Evolutionary conservation across 2,888 invertebrate genomes (phyloP), one percentile per base, ranked within the genome.

Genomic region (Parnassius apollo): DNA sequence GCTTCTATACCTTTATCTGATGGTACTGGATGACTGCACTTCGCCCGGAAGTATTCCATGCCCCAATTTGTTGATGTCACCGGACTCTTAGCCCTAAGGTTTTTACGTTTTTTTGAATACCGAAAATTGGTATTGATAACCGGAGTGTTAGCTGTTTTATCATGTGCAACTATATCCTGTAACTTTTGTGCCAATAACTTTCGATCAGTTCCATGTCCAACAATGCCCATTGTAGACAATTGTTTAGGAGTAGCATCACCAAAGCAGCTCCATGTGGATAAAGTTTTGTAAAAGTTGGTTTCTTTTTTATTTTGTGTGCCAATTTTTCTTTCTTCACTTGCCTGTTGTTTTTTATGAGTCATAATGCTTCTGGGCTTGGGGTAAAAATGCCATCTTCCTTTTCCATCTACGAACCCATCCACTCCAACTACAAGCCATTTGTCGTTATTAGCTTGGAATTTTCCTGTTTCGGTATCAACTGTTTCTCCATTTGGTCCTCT

Each of bases 171-270:
- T 76, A 90, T 75, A 12, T 80, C 73, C 61, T 82, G 71, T 48
- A 90, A 71, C 60, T 79, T 80, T 10, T 76, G 66, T 42, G 80
- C 60, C 48, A 91, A 72, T 60, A 86, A 60, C 66, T 80, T 87
- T 68, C 80, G 86, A 65, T 91, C 90, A 2, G 81, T 78, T 1
- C 91, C 90, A 57, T 91, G 91, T 11, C 91, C 89, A 10, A 83
- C 67, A n/a, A 91, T 88, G 11, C 91, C 91, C 76, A 87, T 78
- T 71, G 79, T 80, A 9, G 88, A 85, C 44, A 91, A 71, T 11
- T 76, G 66, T 65, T 70, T 78, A 2, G 88, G 85, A 49, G 82
- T 77, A 9, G 74, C 82, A 65, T 83, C 85, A 2, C 86, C 89
- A 58, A 91, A 91, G 71, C 91, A 91, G 73, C 88, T 91, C 81